These are phyloP conservation scores for Hipparchia semele DNA, from an alignment of 2,888 invertebrate genomes.

Conservation along the genomic window DNA sequence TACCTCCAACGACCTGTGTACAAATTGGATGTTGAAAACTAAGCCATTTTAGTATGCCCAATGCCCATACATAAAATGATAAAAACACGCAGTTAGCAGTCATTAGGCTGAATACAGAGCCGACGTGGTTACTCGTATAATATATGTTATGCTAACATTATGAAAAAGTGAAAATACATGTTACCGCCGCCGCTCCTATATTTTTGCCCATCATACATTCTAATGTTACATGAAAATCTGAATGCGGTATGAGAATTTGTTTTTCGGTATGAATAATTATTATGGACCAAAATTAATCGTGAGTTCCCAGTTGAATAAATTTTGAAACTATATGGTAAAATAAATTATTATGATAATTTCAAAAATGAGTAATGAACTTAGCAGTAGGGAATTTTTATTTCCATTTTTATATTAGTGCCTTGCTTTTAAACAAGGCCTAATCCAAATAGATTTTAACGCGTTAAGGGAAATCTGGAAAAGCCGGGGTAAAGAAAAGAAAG, in stretches of 20 bases:
- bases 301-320: neutral
- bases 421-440: too few species aligned
- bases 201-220: neutral
- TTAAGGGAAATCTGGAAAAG: neutral
- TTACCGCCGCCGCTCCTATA: neutral
- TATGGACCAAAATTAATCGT: neutral
- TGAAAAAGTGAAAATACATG: constrained; percentile 36
- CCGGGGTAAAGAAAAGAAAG: neutral
- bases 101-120: constrained; percentile 74
- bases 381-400: neutral
- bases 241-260: neutral
- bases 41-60: constrained; percentile 29
- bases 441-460: neutral
- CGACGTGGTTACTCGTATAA: constrained; percentile 57
- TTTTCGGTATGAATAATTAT: neutral
- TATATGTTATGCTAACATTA: constrained; percentile 33
- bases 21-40: neutral
- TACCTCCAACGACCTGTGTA: constrained; percentile 1
- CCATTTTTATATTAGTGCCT: neutral
- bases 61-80: constrained; percentile 23
- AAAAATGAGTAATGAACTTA: too few species aligned
- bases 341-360: too few species aligned
- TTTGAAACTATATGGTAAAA: neutral
- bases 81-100: constrained; percentile 45
- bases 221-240: constrained; percentile 1